These are phyloP conservation scores for Eurois occulta DNA, from an alignment of 2,888 invertebrate species.

Conservation along the genomic window DNA sequence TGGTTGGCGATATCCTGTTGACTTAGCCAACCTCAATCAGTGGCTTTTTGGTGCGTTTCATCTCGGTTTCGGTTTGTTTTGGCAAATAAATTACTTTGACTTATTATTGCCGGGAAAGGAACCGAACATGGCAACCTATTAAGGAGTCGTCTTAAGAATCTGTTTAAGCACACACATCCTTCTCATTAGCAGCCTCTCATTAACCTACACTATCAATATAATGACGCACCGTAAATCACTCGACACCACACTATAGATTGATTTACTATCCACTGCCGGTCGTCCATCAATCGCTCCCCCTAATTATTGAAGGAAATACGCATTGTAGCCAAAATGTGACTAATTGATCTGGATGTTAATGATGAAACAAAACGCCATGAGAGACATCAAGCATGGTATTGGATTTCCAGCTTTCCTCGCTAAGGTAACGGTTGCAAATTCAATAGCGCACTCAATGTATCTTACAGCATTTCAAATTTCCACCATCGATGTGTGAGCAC, in stretches of 20 bases:
- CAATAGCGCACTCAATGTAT: neutral
- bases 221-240: slow-evolving; percentile 73
- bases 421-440: neutral
- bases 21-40: neutral
- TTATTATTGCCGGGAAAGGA: neutral
- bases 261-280: slow-evolving; percentile 78
- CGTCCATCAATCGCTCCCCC: slow-evolving; percentile 77
- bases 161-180: slow-evolving; percentile 55
- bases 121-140: neutral
- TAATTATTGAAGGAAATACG: slow-evolving; percentile 75
- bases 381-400: neutral
- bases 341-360: slow-evolving; percentile 64
- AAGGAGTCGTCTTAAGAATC: slow-evolving; percentile 42
- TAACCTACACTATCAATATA: slow-evolving; percentile 71
- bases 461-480: too few species aligned
- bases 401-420: neutral
- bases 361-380: neutral
- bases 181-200: slow-evolving; percentile 72
- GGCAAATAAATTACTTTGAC: slow-evolving; percentile 2
- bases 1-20: neutral
- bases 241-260: slow-evolving; percentile 74
- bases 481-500: slow-evolving; percentile 55
- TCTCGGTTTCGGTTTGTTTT: too few species aligned
- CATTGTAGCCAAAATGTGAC: slow-evolving; percentile 74
- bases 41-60: neutral